Evolutionary conservation across 2,797 vertebrate genomes (phyloP).

Genomic region (Alosa sapidissima): DNA sequence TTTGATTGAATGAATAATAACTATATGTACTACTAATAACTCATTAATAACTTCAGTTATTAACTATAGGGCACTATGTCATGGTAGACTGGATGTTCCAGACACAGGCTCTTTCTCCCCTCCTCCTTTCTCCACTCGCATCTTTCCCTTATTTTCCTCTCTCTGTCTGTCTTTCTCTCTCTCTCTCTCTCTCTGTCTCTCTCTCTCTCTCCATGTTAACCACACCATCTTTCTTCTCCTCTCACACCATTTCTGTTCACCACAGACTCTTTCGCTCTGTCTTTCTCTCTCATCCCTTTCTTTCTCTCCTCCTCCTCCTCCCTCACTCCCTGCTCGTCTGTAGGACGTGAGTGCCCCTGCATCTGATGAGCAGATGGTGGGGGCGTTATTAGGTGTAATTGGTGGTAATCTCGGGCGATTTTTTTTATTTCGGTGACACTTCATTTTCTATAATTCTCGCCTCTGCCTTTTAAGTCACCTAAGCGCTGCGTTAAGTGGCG

Average conservation of each 20-base stretch:
- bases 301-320: background rate
- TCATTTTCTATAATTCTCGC: conserved; percentile 89
- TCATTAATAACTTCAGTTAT: too few species aligned
- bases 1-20: too few species aligned
- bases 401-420: conserved; percentile 78
- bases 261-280: background rate
- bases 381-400: conserved; percentile 79
- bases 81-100: too few species aligned
- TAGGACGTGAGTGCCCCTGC: conserved; percentile 48
- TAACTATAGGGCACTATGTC: too few species aligned
- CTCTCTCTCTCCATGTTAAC: background rate
- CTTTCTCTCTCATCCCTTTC: conserved; percentile 9
- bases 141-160: background rate
- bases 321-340: conserved; percentile 38
- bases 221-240: background rate
- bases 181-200: background rate
- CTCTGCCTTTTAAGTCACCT: conserved; percentile 87
- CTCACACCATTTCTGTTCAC: background rate
- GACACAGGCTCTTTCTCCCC: background rate
- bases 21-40: too few species aligned
- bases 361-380: conserved; percentile 80
- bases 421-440: conserved; percentile 87
- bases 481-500: conserved; percentile 80
- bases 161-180: too few species aligned
- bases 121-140: background rate